phyloP scores from a whole-genome alignment of 2,113 vertebrate genomes.

The Phoenicopterus ruber region DNA sequence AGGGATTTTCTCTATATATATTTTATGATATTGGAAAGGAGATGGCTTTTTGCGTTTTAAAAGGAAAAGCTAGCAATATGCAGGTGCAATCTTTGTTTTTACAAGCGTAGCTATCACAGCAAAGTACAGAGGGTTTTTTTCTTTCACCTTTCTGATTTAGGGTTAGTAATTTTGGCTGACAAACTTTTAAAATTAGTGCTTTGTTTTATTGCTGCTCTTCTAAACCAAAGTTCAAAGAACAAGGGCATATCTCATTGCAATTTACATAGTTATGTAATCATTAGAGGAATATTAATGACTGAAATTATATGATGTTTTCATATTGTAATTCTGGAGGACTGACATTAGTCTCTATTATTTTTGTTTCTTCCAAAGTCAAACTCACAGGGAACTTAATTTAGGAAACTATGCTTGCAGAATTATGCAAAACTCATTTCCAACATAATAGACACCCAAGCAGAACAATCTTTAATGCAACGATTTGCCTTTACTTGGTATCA shows the following conservation, averaged over 20 bases:
- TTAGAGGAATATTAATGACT: neutral
- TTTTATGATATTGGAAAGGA: neutral
- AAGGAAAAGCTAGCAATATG: neutral
- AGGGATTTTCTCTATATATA: neutral
- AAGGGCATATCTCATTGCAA: neutral
- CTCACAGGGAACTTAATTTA: neutral
- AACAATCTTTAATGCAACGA: neutral
- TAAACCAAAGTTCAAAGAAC: neutral
- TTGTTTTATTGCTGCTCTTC: neutral
- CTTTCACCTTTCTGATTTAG: neutral
- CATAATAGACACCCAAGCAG: neutral
- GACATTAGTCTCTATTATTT: neutral
- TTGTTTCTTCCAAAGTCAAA: neutral
- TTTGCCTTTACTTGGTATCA: neutral
- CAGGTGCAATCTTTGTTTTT: neutral
- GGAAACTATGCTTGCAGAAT: neutral
- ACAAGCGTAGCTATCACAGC: neutral
- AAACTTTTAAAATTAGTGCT: neutral
- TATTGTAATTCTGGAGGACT: neutral
- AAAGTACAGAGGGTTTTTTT: neutral
- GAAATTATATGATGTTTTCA: neutral
- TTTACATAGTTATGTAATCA: neutral
- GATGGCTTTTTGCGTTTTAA: neutral
- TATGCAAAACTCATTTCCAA: neutral
- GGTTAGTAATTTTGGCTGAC: neutral